A percentile compares a stretch with the other conserved stretches of the same genome.
These are phyloP conservation scores for Papilio demoleus DNA, from an alignment of 2,888 invertebrate genomes.

Conservation along the genomic window DNA sequence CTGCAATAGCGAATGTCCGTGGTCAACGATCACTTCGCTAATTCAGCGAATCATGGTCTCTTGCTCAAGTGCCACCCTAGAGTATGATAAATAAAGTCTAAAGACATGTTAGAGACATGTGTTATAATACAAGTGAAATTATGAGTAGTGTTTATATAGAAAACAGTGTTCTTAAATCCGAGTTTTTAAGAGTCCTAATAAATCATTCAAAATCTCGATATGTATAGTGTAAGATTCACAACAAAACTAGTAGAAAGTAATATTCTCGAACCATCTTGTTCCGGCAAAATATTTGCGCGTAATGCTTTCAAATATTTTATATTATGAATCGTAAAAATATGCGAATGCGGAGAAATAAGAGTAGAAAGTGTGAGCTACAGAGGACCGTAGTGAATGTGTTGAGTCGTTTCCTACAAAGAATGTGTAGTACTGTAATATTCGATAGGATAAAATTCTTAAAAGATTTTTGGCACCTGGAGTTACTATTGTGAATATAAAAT, in stretches of 20 bases:
- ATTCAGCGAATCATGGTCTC: no score
- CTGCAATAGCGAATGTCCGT: no score
- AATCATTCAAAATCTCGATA: no score
- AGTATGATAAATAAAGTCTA: no score
- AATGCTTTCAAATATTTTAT: slow-evolving; percentile 32
- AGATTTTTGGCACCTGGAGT: neutral
- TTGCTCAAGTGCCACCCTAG: no score
- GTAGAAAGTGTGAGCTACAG: slow-evolving; percentile 4
- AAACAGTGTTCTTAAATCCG: no score
- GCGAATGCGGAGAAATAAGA: slow-evolving; percentile 4
- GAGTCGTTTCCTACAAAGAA: slow-evolving; percentile 12
- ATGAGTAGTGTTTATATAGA: no score
- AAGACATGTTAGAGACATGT: no score
- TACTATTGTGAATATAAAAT: neutral
- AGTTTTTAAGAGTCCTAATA: no score
- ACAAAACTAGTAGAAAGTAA: neutral
- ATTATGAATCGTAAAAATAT: slow-evolving; percentile 29
- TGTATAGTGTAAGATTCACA: no score
- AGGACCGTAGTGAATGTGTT: slow-evolving; percentile 16
- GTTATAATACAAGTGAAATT: no score
- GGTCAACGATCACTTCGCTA: no score
- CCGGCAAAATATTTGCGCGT: slow-evolving; percentile 24
- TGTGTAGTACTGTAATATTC: neutral
- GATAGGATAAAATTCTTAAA: slow-evolving; percentile 11
- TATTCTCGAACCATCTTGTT: slow-evolving; percentile 14